Evolutionary conservation across 2,888 invertebrate species (phyloP), one percentile per base, ranked within the genome.

Genomic region (Thyatira batis): DNA sequence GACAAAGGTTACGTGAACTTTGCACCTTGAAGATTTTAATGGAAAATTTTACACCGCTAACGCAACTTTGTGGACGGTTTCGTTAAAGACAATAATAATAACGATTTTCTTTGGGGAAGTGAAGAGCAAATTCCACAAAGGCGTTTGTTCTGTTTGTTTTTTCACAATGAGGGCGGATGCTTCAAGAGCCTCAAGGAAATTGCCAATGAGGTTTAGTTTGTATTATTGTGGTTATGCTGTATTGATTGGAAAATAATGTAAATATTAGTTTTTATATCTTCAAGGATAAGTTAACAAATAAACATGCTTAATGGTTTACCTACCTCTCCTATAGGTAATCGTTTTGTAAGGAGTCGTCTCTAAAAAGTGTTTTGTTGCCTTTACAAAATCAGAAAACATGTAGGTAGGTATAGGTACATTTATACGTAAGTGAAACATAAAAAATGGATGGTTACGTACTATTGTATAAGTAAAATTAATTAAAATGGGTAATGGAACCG

Each of bases 121-220:
- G 62, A 63, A 65, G 64, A 69, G 57, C 49, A 66, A 69, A 71
- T 70, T 73, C 67, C 56, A 69, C 72, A 76, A 73, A 71, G 65
- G 64, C 57, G 58, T 65, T 59, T 51, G 53, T 59, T 66, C 45
- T 63, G 65, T 69, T 75, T 75, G 65, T 71, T 78, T 74, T 73
- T 71, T 63, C 66, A 54, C 54, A 58, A 53, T 57, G 51, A 63
- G 51, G 50, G 58, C 63, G 67, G 68, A 69, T 67, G 67, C 62
- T 59, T 66, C 67, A 61, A 68, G 55, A 66, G 61, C 63, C 73
- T 59, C 33, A 53, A 68, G 67, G 65, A 74, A 73, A 72, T 76
- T 70, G 65, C 55, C 69, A 73, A 71, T 68, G 68, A 69, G 59
- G 72, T 72, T 67, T 67, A 74, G 61, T 68, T 69, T 60, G 63